Percentiles rank a stretch among this genome's conserved stretches.
Evolutionary conservation across 2,113 vertebrate species (phyloP).

Genomic region (Megaceryle maxima): DNA sequence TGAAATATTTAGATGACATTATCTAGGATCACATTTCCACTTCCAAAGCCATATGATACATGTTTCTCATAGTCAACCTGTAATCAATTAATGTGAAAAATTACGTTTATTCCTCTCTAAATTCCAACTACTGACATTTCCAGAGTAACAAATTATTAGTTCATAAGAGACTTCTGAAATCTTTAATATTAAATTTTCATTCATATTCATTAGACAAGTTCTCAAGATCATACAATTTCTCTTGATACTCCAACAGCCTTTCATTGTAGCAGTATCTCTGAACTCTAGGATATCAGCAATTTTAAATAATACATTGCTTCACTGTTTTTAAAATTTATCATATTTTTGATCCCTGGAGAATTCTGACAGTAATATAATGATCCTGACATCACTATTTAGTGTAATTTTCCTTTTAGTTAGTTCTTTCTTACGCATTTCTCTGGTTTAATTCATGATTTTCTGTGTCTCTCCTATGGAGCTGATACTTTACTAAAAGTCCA

Average conservation of each 20-base stretch:
- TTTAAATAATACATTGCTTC: not conserved
- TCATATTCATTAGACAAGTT: not conserved
- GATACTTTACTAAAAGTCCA: not conserved
- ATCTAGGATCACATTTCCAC: not conserved
- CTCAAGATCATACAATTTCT: not conserved
- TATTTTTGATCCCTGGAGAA: not conserved
- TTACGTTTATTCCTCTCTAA: not conserved
- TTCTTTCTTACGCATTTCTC: not conserved
- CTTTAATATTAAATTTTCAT: not conserved
- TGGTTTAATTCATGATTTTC: not conserved
- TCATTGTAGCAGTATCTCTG: not conserved
- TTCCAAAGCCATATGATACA: not conserved
- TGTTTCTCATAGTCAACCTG: not conserved
- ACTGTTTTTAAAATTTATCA: not conserved
- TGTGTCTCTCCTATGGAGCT: not conserved
- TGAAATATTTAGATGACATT: not conserved
- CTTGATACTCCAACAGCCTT: not conserved
- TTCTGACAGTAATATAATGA: not conserved
- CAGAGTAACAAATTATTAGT: not conserved
- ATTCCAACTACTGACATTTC: not conserved
- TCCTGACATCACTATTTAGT: not conserved
- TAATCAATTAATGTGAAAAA: not conserved
- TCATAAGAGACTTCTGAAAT: not conserved
- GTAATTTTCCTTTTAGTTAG: not conserved
- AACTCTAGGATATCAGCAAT: not conserved